A percentile compares a stretch with the other conserved stretches of the same genome.
These are phyloP conservation scores for Lycorma delicatula DNA, from an alignment of 1,140 invertebrate species.

Conservation along the genomic window DNA sequence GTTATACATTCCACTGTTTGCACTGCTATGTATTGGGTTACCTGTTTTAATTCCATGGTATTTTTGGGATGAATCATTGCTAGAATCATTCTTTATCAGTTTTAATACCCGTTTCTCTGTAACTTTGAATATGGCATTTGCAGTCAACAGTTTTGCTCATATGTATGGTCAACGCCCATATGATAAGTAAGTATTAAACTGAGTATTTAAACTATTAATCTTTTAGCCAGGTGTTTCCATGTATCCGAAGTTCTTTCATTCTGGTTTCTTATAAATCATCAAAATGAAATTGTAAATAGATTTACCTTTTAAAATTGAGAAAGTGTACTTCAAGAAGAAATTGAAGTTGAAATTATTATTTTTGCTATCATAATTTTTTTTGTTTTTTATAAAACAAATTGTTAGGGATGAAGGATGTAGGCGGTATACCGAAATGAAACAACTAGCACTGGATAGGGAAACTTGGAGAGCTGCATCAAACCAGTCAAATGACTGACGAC, in stretches of 20 bases:
- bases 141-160: conserved; percentile 87
- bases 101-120: conserved; percentile 74
- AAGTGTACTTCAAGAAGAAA: background rate
- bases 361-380: too few species aligned
- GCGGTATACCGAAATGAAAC: too few species aligned
- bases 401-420: too few species aligned
- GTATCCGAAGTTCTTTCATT: too few species aligned
- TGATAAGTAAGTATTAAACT: conserved; percentile 59
- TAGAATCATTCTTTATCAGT: conserved; percentile 72
- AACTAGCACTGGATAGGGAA: too few species aligned
- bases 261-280: too few species aligned
- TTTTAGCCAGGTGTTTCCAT: background rate
- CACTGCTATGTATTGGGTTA: conserved; percentile 63
- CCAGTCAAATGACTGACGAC: too few species aligned
- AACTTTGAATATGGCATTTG: conserved; percentile 84
- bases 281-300: too few species aligned
- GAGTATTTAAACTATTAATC: background rate
- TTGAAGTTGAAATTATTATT: too few species aligned
- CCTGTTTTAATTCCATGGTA: conserved; percentile 71
- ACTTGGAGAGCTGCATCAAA: too few species aligned
- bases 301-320: background rate
- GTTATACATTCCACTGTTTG: conserved; percentile 65
- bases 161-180: conserved; percentile 84
- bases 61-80: conserved; percentile 72
- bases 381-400: too few species aligned